Evolutionary conservation across 2,888 invertebrate species (phyloP).

Genomic region (Campaea margaritaria): DNA sequence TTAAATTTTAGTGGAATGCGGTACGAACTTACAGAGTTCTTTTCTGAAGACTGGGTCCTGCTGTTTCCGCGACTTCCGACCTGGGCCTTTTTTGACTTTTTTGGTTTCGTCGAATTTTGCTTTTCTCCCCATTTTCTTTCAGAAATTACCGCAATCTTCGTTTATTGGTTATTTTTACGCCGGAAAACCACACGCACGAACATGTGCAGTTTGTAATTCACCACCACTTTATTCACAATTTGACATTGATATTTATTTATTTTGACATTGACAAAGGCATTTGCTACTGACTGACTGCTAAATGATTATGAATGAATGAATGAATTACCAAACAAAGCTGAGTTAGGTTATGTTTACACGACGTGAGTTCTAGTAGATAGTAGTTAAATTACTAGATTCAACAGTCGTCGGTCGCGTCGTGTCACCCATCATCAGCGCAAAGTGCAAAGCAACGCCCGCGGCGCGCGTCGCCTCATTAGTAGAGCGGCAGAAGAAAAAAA

Average conservation of each 20-base stretch:
- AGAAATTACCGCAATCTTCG: not conserved
- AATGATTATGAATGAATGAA: too few relatives aligned
- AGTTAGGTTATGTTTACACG: too few relatives aligned
- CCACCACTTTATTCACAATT: not conserved
- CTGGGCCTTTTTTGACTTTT: conserved; percentile 92
- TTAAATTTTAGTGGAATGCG: not conserved
- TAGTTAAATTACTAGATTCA: too few relatives aligned
- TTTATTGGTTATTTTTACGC: conserved; percentile 6
- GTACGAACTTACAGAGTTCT: conserved; percentile 70
- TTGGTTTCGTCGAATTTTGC: conserved; percentile 90
- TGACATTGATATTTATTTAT: not conserved
- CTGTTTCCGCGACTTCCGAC: conserved; percentile 94
- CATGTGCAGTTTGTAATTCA: not conserved
- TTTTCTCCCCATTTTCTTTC: conserved; percentile 91
- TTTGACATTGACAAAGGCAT: not conserved
- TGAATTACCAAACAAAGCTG: too few relatives aligned
- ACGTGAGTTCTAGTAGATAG: too few relatives aligned
- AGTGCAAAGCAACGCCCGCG: too few relatives aligned
- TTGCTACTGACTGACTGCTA: too few relatives aligned
- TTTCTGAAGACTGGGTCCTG: conserved; percentile 90
- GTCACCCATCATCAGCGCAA: too few relatives aligned
- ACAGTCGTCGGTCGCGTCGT: too few relatives aligned
- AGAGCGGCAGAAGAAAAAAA: too few relatives aligned
- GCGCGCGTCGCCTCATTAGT: too few relatives aligned
- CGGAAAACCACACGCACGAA: conserved; percentile 4